Evolutionary conservation across 1,140 invertebrate species (phyloP), one percentile per base, ranked within the genome.

Genomic region (Druon quercuslanigerum): DNA sequence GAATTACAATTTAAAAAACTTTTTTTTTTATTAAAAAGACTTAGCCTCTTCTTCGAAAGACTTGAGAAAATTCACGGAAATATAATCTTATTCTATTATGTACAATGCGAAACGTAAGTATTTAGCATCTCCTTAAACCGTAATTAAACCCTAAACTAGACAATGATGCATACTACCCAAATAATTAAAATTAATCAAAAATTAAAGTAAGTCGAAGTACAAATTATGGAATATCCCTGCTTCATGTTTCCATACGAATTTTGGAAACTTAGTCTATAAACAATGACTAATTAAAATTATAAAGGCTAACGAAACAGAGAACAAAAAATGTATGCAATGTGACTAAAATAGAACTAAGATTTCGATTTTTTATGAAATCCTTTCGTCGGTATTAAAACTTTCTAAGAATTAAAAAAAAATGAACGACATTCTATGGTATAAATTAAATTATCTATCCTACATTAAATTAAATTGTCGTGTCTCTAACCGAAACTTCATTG

Each of bases 31-130:
- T 7, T 20, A 56, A 56, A 11, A 57, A 16, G 12, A 33, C 12
- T 66, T 40, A 40, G 6, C 25, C 25, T 66, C 25, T 33, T 25
- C 33, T 66, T 66, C 7, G 9, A 66, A 12, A 40, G 1, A 40
- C 9, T 66, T 66, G 6, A 60, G 14, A 33, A 60, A 60, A 66
- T 66, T 40, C 40, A 66, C 60, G 46, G n/a, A 16, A n/a, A 66
- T 19, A 14, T 66, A 40, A 40, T 25, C 33, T 33, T 40, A 46
- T 14, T 60, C 57, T 60, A 40, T 66, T 66, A 66, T 66, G 60
- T 66, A 66, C 60, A 66, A 66, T 66, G 13, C 20, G 13, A 5
- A 25, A 60, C 20, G 1, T 13, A 60, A 13, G 25, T 14, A 13
- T 60, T 60, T 16, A 60, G 19, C 2, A 14, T 13, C 14, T 33